Percentiles rank a stretch among this genome's conserved stretches.
Evolutionary conservation across 35 echinoderm and acorn worm species (phyloP).

Genomic region (Anneissia japonica): DNA sequence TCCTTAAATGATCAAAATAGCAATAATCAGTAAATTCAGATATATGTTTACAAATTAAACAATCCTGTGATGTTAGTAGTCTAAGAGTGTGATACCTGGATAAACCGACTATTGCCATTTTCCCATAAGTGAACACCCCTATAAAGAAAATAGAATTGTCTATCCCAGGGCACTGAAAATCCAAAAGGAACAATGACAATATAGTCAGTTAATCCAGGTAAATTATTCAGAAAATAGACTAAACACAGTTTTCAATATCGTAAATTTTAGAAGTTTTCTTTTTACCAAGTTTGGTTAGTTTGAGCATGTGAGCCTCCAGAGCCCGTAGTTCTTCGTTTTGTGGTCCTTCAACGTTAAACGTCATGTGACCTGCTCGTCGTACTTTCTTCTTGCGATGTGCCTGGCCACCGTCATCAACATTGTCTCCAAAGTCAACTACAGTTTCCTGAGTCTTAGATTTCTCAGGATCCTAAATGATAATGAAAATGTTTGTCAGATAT

Average conservation of each 20-base stretch:
- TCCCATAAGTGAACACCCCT: no score
- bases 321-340: constrained; percentile 96
- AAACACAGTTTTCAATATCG: not conserved
- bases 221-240: not conserved
- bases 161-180: no score
- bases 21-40: no score
- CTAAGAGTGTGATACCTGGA: no score
- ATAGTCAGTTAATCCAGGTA: no score
- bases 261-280: not conserved
- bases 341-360: constrained; percentile 51
- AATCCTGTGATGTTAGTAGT: no score
- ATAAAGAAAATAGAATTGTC: no score
- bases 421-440: constrained; percentile 49
- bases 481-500: no score
- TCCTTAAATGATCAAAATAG: no score
- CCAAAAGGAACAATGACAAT: no score
- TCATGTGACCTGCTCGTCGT: constrained; percentile 31
- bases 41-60: no score
- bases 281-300: constrained; percentile 66
- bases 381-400: constrained; percentile 27
- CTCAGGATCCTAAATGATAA: constrained; percentile 59
- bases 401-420: constrained; percentile 31
- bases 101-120: no score
- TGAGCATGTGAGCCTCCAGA: constrained; percentile 88
- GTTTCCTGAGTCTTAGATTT: constrained; percentile 42